Evolutionary conservation across 2,797 vertebrate genomes (phyloP).

Genomic region (Fringilla coelebs): DNA sequence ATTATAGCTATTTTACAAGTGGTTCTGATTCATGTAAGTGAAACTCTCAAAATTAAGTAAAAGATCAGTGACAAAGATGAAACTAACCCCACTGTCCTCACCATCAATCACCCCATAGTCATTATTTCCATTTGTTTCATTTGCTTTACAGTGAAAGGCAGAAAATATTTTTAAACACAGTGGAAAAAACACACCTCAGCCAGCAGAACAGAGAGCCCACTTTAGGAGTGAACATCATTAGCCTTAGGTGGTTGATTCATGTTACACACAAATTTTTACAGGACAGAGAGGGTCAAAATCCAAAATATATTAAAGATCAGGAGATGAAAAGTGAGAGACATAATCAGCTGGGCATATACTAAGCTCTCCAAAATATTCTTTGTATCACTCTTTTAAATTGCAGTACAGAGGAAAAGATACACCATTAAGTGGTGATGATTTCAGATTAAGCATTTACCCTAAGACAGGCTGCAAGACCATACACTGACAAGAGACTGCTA

Average conservation of each 20-base stretch:
- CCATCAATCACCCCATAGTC: background rate
- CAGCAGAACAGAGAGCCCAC: background rate
- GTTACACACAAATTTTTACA: background rate
- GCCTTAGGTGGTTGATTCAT: background rate
- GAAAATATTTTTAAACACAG: background rate
- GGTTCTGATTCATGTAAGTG: background rate
- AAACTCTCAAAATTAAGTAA: background rate
- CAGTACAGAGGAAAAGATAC: background rate
- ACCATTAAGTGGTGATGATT: background rate
- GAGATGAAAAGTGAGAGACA: background rate
- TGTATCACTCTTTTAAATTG: slow-evolving; percentile 35
- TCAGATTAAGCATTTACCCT: slow-evolving; percentile 8
- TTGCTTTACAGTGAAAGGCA: background rate
- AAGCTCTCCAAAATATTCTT: slow-evolving; percentile 24
- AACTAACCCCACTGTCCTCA: background rate
- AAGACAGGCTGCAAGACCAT: slow-evolving; percentile 2
- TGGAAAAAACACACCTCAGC: background rate
- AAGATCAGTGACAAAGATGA: background rate
- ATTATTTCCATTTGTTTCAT: background rate
- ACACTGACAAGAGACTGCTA: slow-evolving; percentile 5
- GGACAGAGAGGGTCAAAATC: slow-evolving; percentile 36
- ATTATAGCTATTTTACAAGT: background rate
- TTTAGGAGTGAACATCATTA: slow-evolving; percentile 17
- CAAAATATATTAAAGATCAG: slow-evolving; percentile 45
- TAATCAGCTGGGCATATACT: slow-evolving; percentile 1